phyloP scores from a whole-genome alignment of 2,888 invertebrate genomes.

The Dicranocentrus wangi region DNA sequence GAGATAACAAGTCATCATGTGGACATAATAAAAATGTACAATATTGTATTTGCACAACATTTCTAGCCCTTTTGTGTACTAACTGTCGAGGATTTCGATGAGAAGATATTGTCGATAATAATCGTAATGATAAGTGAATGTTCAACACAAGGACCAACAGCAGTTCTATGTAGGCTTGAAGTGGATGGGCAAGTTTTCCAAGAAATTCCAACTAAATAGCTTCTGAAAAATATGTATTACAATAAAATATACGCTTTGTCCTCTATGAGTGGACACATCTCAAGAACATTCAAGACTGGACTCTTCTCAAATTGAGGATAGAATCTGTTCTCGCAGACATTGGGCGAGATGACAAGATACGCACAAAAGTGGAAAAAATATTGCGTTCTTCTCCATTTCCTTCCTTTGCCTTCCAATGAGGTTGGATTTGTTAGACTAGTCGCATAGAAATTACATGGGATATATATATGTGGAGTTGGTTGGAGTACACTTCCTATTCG shows the following conservation, averaged over 20 bases:
- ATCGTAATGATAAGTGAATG: not conserved
- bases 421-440: no score
- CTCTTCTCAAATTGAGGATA: not conserved
- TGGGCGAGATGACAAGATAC: constrained; percentile 10
- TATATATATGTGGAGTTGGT: no score
- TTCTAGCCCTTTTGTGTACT: not conserved
- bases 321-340: not conserved
- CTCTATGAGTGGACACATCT: constrained; percentile 12
- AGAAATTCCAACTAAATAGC: not conserved
- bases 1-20: no score
- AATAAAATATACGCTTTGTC: constrained; percentile 2
- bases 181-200: not conserved
- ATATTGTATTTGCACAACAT: not conserved
- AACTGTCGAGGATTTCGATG: not conserved
- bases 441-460: no score
- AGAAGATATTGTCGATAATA: not conserved
- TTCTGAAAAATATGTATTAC: not conserved
- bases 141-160: not conserved
- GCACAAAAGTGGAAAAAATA: not conserved
- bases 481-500: no score
- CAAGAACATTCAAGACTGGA: not conserved
- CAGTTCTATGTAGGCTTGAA: not conserved
- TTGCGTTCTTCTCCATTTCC: constrained; percentile 5
- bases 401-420: not conserved
- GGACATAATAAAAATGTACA: not conserved